These are phyloP conservation scores for Coregonus clupeaformis DNA, from an alignment of 2,113 vertebrate genomes.

Conservation along the genomic window DNA sequence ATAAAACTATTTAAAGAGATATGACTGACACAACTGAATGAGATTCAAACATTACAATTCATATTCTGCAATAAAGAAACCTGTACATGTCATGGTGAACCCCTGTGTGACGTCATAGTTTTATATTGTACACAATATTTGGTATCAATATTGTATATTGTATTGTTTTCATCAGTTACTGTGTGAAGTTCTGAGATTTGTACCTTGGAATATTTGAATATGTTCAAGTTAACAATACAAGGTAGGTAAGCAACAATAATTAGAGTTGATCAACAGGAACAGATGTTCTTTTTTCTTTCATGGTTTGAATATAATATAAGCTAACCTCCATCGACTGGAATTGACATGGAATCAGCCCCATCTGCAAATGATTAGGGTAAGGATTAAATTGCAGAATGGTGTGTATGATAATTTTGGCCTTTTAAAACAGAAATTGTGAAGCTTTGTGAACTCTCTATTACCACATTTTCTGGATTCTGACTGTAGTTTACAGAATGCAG, in stretches of 20 bases:
- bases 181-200: not conserved
- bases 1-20: not conserved
- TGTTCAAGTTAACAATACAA: not conserved
- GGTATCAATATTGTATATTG: not conserved
- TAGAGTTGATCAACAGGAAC: not conserved
- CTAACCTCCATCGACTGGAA: too few relatives aligned
- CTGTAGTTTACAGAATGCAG: too few relatives aligned
- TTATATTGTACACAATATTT: not conserved
- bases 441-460: too few relatives aligned
- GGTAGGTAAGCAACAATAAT: not conserved
- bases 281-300: not conserved
- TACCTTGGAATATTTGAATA: not conserved
- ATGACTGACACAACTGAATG: not conserved
- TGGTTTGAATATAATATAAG: too few relatives aligned
- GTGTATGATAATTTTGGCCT: too few relatives aligned
- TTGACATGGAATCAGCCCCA: too few relatives aligned
- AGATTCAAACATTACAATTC: not conserved
- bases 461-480: too few relatives aligned
- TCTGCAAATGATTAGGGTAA: too few relatives aligned
- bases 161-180: not conserved
- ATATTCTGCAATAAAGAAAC: slow-evolving; percentile 7
- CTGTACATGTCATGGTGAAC: slow-evolving; percentile 2
- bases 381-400: too few relatives aligned
- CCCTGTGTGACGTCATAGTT: not conserved
- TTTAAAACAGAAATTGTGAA: too few relatives aligned